phyloP scores from a whole-genome alignment of 2,113 vertebrate genomes.

The Laterallus jamaicensis region DNA sequence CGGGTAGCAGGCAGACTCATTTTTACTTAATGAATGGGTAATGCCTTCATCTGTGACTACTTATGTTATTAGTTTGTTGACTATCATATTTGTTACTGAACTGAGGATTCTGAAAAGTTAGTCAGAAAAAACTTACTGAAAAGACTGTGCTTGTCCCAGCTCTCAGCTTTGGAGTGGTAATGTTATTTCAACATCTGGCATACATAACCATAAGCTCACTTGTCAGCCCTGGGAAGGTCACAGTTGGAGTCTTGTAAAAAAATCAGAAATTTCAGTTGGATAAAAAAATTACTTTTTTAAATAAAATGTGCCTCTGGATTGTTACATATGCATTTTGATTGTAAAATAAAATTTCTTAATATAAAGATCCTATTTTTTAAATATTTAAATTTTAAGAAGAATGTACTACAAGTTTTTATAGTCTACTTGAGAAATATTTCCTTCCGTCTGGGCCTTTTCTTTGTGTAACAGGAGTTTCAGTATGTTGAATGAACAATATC shows the following conservation, averaged over 20 bases:
- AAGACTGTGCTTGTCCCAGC: background rate
- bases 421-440: background rate
- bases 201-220: background rate
- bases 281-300: background rate
- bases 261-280: background rate
- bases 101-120: background rate
- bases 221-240: background rate
- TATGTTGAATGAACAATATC: background rate
- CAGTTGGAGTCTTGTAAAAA: background rate
- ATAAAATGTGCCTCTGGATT: background rate
- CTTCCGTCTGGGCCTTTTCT: background rate
- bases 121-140: background rate
- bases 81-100: background rate
- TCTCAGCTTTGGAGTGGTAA: background rate
- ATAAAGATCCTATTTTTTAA: background rate
- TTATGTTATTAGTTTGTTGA: background rate
- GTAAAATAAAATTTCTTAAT: background rate
- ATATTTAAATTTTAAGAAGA: background rate
- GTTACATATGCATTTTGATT: background rate
- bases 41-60: background rate
- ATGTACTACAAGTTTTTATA: background rate
- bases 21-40: background rate
- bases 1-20: background rate
- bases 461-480: background rate
- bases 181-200: background rate